Evolutionary conservation across 2,113 vertebrate genomes (phyloP), one percentile per base, ranked within the genome.

Genomic region (Silurus glanis): DNA sequence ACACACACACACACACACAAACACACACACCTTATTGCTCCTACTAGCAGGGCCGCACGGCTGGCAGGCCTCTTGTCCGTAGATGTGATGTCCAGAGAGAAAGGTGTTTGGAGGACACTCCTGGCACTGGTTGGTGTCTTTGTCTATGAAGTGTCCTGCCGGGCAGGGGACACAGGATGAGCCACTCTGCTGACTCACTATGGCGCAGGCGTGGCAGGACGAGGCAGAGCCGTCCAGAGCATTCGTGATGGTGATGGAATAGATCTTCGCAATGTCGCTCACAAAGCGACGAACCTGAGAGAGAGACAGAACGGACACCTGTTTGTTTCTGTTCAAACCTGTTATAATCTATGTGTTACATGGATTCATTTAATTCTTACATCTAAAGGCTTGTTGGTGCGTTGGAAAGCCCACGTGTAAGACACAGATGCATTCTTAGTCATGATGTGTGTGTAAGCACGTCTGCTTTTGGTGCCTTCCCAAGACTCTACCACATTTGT

Each of bases 391-490:
- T 96, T 96, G 1, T 96, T 99, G 51, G 97, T 97, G 89, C 97
- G 97, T 93, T 99, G 98, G 91, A 99, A 99, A 49, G 98, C 98
- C 98, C 98, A 99, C 0, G 98, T 99, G 93, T 98, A 99, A 0
- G 97, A 98, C 74, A 98, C 97, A 0, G 98, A 97, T 85, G 97
- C 97, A 0, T 99, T 99, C 93, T 97, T 97, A 62, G 95, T 96
- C 93, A 99, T 95, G 61, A 97, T 64, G 64, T 99, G 97, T 45
- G 97, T 97, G 82, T 97, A 99, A 4, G 96, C 96, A 90, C 97
- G 97, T 84, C 96, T 97, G 78, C 94, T 93, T 93, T 98, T 97
- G 23, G 92, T 96, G 91, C 95, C 96, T 88, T 96, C 96, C 98
- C 98, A 99, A 0, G 97, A 99, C 87, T 99, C 97, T 85, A 99